Evolutionary conservation across 2,888 invertebrate species (phyloP).

Genomic region (Drosophila anomalata): DNA sequence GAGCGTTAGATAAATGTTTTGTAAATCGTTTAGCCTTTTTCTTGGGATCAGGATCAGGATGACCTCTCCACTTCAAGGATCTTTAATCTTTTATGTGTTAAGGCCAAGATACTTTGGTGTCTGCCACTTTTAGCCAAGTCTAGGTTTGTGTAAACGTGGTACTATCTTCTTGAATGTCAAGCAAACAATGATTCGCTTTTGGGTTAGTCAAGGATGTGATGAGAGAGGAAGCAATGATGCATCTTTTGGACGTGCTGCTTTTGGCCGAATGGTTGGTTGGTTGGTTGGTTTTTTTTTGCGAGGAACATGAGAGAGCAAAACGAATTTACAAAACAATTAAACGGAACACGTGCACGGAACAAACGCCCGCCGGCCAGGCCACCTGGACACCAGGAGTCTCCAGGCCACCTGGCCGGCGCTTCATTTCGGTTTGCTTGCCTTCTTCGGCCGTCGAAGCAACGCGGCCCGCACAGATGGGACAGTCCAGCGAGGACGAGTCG

Average conservation of each 20-base stretch:
- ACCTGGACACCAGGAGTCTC: conserved; percentile 20
- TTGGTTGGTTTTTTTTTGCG: conserved; percentile 14
- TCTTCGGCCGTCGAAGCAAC: conserved; percentile 66
- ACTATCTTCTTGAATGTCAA: background rate
- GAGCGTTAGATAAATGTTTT: conserved; percentile 75
- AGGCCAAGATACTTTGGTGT: background rate
- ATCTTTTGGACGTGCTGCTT: conserved; percentile 58
- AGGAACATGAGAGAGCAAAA: conserved; percentile 64
- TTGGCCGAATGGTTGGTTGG: conserved; percentile 47
- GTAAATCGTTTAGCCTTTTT: conserved; percentile 71
- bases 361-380: conserved; percentile 56
- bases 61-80: conserved; percentile 4
- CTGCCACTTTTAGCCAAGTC: background rate
- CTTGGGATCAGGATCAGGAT: background rate
- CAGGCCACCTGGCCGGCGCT: conserved; percentile 49
- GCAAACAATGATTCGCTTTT: conserved; percentile 11
- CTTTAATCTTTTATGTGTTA: no score
- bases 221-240: conserved; percentile 39
- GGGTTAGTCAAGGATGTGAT: conserved; percentile 40
- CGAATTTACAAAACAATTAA: conserved; percentile 78
- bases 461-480: conserved; percentile 73
- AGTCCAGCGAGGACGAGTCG: conserved; percentile 72
- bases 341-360: conserved; percentile 69
- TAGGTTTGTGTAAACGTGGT: background rate
- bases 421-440: conserved; percentile 81